Evolutionary conservation across 1,140 invertebrate species (phyloP), one percentile per base, ranked within the genome.

Genomic region (Camponotus pennsylvanicus): DNA sequence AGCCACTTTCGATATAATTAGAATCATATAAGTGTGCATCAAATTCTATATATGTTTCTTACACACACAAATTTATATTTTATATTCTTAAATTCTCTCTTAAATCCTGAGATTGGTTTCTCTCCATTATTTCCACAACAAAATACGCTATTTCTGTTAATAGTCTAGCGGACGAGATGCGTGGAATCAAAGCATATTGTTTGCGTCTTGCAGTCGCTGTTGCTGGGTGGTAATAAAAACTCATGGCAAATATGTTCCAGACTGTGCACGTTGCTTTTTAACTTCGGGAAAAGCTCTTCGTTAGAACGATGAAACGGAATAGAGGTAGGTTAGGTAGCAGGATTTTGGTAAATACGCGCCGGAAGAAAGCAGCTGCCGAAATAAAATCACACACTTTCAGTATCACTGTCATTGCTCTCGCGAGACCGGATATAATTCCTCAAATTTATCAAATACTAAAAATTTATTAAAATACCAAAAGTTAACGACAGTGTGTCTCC

Each of bases 201-300:
- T 64, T 55, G 34, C 77, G 32, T 79, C 45, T 55, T 37, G 69
- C 27, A 45, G 59, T 64, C 18, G 7, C 13, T 69, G n/a, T 80
- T 69, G 21, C 34, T 69, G 45, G 45, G 42, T 34, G 45, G 77
- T 63, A 79, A 79, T 79, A 79, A 79, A 79, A 79, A 79, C 61
- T 79, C 61, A 67, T 59, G 42, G 76, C 64, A 45, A 79, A 79
- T 80, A 70, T 80, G 78, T 80, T 80, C 37, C 66, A 57, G 49
- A 69, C 34, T 70, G 64, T 57, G 49, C 49, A 32, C 64, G 66
- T 57, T 80, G 34, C 34, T 70, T 70, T 70, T 70, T 80, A 80
- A 70, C 34, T 79, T 79, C 15, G 34, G 78, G 34, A 13, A 80
- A 57, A 80, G 64, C 49, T 80, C 64, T 69, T 80, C 77, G 34